Evolutionary conservation across 2,797 vertebrate genomes (phyloP), one percentile per base, ranked within the genome.

Genomic region (Lepilemur septentrionalis): DNA sequence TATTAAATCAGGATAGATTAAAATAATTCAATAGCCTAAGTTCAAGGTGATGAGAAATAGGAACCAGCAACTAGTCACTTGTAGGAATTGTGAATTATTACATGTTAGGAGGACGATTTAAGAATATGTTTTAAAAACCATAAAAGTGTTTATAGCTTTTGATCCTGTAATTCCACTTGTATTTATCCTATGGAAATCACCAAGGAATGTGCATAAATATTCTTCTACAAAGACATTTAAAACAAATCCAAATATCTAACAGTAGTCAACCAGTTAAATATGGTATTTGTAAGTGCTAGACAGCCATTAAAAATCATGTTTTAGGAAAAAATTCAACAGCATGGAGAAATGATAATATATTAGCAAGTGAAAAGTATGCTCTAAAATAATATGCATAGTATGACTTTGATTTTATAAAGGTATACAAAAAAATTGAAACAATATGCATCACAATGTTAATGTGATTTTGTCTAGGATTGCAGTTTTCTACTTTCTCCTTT

Each of bases 321-420:
- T 97, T 43, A 59, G n/a, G 50, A 63, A 91, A 81, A 96, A 85
- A 81, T 23, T 89, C 38, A 89, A 50, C 41, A 84, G 20, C 20
- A 41, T 25, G 23, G 65, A 83, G 91, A 90, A 89, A 63, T 35
- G 32, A 9, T 52, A 52, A 46, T 86, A 69, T n/a, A 35, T 61
- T 82, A 95, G 32, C 55, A 55, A 79, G 55, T 38, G 82, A 83
- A 85, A 76, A 43, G 22, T 22, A 91, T n/a, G 10, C 75, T 86
- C 38, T 2, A 72, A 78, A 83, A 79, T 9, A 81, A n/a, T 52
- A 17, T 10, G 14, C 7, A 41, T 4, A 46, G 43, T 65, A 76
- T 23, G 15, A 70, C 2, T 5, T 22, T 23, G 46, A 70, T 85
- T 81, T 48, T 91, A 4, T 79, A 89, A 81, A 80, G 55, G 43